Conservation (phyloP, 2,113 vertebrate species). For the Agapornis roseicollis region DNA sequence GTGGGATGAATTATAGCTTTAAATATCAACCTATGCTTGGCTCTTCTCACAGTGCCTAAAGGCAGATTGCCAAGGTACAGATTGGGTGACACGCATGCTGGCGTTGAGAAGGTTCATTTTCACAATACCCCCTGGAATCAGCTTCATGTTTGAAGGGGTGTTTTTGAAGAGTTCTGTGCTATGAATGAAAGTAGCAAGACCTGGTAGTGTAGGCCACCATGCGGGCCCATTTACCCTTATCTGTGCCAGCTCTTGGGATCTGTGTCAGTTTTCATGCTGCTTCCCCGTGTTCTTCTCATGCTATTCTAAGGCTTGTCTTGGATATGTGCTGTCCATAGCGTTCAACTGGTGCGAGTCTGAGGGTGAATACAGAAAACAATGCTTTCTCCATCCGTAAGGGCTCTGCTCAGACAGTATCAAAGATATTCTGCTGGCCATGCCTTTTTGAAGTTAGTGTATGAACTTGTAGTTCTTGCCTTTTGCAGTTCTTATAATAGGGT, state of each 20-base stretch:
- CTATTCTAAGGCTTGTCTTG: background rate
- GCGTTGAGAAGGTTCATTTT: conserved; percentile 15
- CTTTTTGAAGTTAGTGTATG: background rate
- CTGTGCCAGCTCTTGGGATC: background rate
- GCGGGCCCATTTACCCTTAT: background rate
- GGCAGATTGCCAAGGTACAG: conserved; percentile 47
- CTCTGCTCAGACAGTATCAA: background rate
- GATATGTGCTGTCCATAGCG: background rate
- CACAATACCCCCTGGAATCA: conserved; percentile 32
- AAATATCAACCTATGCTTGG: conserved; percentile 12
- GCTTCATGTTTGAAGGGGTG: background rate
- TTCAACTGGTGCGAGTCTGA: background rate
- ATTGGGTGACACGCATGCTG: conserved; percentile 15
- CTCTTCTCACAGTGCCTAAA: background rate
- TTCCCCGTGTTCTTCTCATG: background rate
- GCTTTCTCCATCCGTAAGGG: background rate
- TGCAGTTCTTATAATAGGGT: background rate
- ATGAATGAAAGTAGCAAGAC: background rate
- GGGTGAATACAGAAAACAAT: background rate
- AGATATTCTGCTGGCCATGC: background rate
- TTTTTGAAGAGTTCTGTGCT: background rate
- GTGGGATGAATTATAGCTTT: conserved; percentile 25
- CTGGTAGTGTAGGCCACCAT: background rate
- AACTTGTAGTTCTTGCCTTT: background rate
- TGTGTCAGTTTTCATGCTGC: background rate